Evolutionary conservation across 2,797 vertebrate genomes (phyloP), one percentile per base, ranked within the genome.

Genomic region (Chromis chromis): DNA sequence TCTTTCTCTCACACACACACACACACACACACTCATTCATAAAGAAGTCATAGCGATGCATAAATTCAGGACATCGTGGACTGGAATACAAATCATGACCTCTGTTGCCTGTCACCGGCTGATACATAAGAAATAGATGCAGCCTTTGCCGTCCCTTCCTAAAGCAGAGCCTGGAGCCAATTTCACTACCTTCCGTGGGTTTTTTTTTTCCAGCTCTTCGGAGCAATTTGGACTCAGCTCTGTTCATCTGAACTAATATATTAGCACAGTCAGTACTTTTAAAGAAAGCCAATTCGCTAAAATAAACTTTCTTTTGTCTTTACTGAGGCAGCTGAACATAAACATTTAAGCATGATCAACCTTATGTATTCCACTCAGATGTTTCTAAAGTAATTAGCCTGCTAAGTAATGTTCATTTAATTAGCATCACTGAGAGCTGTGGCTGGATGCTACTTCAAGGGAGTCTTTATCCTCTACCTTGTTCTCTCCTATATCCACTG

Each of bases 21-120:
- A 71, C 60, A 56, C 68, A 79, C 65, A 56, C 59, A 81, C 54
- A 81, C 54, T 73, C 36, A 78, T 40, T 70, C 40, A 82, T 65
- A 82, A 78, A 70, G 65, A 84, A 81, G 65, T 79, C 72, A 76
- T 84, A 91, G 79, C 70, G 80, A 78, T 86, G 87, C 81, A 89
- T 86, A 80, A 76, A 83, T 84, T 83, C 64, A 68, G 66, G 17
- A 69, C 58, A 28, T 68, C 48, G 21, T 42, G 40, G 85, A 55
- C 36, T 19, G 11, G 86, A 89, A 92, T 91, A 89, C 78, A 86
- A 90, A 91, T 87, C 31, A 33, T 78, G 84, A 90, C 89, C 89
- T 85, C 39, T 24, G 71, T 71, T 75, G 69, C 60, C 76, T 75
- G 82, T 82, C 74, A 59, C 14, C 0, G 6, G 25, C 70, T 74